Evolutionary conservation across 2,888 invertebrate genomes (phyloP).

Genomic region (Pyrochroa serraticornis): DNA sequence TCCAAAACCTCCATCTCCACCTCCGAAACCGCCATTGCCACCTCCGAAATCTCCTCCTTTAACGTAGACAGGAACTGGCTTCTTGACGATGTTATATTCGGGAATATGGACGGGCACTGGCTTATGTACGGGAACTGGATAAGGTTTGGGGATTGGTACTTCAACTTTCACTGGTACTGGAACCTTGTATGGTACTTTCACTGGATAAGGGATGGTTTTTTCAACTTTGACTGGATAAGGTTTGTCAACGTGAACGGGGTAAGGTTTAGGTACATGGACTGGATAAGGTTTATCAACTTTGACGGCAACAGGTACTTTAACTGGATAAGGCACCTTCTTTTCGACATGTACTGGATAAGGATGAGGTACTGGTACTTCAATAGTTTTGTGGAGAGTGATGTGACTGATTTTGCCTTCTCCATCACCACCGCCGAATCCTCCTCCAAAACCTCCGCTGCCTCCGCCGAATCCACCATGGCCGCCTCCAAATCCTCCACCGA

Average conservation of each 20-base stretch:
- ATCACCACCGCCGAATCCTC: constrained; percentile 25
- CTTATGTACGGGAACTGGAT: constrained; percentile 57
- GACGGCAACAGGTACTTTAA: constrained; percentile 62
- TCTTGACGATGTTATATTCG: constrained; percentile 61
- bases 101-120: constrained; percentile 58
- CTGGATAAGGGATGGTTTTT: constrained; percentile 51
- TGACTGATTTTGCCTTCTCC: constrained; percentile 58
- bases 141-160: constrained; percentile 41
- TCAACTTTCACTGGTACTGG: constrained; percentile 42
- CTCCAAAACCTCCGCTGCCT: constrained; percentile 30
- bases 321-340: constrained; percentile 69
- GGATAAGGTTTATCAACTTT: constrained; percentile 67
- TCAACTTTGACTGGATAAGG: constrained; percentile 60
- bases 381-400: constrained; percentile 69
- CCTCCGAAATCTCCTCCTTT: constrained; percentile 40
- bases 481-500: constrained; percentile 14
- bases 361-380: constrained; percentile 64
- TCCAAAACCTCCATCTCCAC: constrained; percentile 25
- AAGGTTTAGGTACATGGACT: constrained; percentile 68
- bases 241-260: constrained; percentile 64
- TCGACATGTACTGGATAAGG: constrained; percentile 66
- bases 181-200: constrained; percentile 57
- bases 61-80: constrained; percentile 58
- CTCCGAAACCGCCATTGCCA: constrained; percentile 32
- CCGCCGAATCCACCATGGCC: constrained; percentile 34